phyloP scores from a whole-genome alignment of 2,888 invertebrate species.

The Charanyca ferruginea region DNA sequence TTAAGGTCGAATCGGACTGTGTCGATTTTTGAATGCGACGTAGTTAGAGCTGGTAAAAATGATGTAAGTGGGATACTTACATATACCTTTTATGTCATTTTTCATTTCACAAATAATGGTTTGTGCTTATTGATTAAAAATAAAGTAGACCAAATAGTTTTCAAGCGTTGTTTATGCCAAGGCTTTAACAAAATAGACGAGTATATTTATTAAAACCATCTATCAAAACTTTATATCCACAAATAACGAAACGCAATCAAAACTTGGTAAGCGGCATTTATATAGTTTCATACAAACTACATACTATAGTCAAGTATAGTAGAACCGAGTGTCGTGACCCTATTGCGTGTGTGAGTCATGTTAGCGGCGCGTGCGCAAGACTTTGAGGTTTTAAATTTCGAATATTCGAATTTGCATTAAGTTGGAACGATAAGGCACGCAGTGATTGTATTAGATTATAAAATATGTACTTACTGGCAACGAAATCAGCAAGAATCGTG shows the following conservation, averaged over 20 bases:
- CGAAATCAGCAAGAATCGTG: slow-evolving; percentile 22
- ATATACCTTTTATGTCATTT: too few relatives aligned
- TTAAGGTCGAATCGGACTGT: not conserved
- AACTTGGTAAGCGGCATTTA: slow-evolving; percentile 80
- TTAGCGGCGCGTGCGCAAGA: slow-evolving; percentile 85
- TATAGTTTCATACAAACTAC: slow-evolving; percentile 72
- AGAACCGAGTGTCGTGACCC: slow-evolving; percentile 86
- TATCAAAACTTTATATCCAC: slow-evolving; percentile 72
- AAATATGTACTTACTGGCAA: slow-evolving; percentile 35
- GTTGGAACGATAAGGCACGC: slow-evolving; percentile 79
- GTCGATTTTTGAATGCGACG: not conserved
- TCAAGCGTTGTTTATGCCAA: not conserved
- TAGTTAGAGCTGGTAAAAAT: not conserved
- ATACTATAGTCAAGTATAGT: slow-evolving; percentile 71
- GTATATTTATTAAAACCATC: not conserved
- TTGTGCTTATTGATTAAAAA: not conserved
- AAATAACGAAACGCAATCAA: slow-evolving; percentile 81
- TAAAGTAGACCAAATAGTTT: not conserved
- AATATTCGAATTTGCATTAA: slow-evolving; percentile 81
- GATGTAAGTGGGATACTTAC: not conserved
- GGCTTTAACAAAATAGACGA: not conserved
- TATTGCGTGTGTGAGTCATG: slow-evolving; percentile 89
- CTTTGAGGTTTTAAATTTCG: slow-evolving; percentile 87
- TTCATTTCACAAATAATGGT: not conserved
- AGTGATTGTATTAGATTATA: slow-evolving; percentile 67